Base-by-base conservation (phyloP, 2,888 invertebrate species). In the Cryptosula pallasiana region DNA sequence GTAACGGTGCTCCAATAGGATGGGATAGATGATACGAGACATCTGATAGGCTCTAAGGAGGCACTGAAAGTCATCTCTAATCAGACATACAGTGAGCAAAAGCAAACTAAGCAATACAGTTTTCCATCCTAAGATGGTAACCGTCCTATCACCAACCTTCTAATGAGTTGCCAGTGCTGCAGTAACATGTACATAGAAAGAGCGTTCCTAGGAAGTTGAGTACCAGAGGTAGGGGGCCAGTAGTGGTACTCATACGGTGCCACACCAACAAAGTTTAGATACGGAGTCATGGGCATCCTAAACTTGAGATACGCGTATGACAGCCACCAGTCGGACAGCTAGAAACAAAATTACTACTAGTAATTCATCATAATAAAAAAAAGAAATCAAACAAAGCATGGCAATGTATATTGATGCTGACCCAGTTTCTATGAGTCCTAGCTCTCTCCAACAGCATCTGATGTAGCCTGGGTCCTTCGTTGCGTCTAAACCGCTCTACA, bases 381-480 rank as follows among this genome's bases (percentile, higher is more conserved):
- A n/a, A n/a, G n/a, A n/a, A n/a, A n/a, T n/a, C n/a, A n/a, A n/a
- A n/a, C n/a, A n/a, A n/a, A n/a, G n/a, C n/a, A n/a, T n/a, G n/a
- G n/a, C n/a, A n/a, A n/a, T n/a, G n/a, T n/a, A n/a, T n/a, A n/a
- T n/a, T n/a, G n/a, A n/a, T n/a, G n/a, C 78, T 77, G 79, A 86
- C 85, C 89, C 89, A 89, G 79, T 89, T 89, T 75, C 84, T 86
- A 76, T 84, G 79, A 9, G 78, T 81, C 54, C 81, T 78, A 13
- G 87, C 87, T 75, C 82, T 85, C 70, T 86, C 79, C 34, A 83
- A 76, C 0, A 89, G 81, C 75, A 85, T 83, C 0, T 78, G 76
- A 0, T 89, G 88, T 16, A 89, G 79, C 35, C 86, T 76, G 71
- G 82, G 79, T 0, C 89, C 89, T 73, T 87, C 78, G 2, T 87